Percentiles rank a stretch among this genome's conserved stretches.
Evolutionary conservation across 1,140 invertebrate species (phyloP).

Genomic region (Maniola jurtina): DNA sequence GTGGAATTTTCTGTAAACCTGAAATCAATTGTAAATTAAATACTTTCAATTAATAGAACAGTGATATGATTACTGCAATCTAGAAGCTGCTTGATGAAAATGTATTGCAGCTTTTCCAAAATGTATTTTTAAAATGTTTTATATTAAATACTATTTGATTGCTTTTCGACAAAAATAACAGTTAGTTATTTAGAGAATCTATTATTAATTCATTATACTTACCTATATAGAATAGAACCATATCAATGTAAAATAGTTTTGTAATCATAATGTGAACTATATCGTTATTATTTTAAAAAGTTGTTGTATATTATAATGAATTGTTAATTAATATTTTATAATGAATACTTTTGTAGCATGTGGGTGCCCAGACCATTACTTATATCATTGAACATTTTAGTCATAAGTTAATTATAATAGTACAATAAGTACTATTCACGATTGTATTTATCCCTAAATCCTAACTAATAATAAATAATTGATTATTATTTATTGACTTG

Average conservation of each 20-base stretch:
- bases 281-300: neutral
- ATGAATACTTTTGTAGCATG: neutral
- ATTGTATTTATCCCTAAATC: neutral
- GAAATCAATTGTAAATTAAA: no score
- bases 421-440: neutral
- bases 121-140: no score
- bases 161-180: no score
- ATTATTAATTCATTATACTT: neutral
- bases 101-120: no score
- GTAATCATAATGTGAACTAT: conserved; percentile 4
- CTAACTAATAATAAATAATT: no score
- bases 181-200: neutral
- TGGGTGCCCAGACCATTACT: neutral
- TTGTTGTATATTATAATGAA: neutral
- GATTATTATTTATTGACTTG: no score
- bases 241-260: neutral
- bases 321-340: neutral
- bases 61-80: no score
- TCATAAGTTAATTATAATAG: neutral
- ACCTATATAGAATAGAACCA: conserved; percentile 5
- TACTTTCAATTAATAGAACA: no score
- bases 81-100: no score
- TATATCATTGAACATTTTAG: conserved; percentile 1
- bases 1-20: no score
- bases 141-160: no score